Percentiles rank a stretch among this genome's conserved stretches.
Evolutionary conservation across 2,888 invertebrate genomes (phyloP).

Genomic region (Acronicta aceris): DNA sequence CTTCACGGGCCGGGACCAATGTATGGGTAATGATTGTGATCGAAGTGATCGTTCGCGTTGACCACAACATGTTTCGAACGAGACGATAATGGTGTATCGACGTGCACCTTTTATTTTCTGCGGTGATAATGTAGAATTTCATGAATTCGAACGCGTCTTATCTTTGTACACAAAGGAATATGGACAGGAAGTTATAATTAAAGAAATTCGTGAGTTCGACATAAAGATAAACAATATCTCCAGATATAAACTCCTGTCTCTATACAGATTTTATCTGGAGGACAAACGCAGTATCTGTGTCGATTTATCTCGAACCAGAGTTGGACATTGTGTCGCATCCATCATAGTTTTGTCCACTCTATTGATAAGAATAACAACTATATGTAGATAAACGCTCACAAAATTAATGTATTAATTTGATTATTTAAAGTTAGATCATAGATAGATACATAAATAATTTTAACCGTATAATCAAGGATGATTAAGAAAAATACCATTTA

Average conservation of each 20-base stretch:
- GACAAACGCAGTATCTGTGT: conserved; percentile 74
- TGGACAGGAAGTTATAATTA: conserved; percentile 60
- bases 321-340: conserved; percentile 72
- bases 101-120: conserved; percentile 77
- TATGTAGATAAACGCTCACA: conserved; percentile 60
- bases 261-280: conserved; percentile 72
- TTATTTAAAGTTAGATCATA: conserved; percentile 41
- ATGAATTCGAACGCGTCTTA: conserved; percentile 67
- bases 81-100: conserved; percentile 83
- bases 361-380: conserved; percentile 79
- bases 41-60: conserved; percentile 77
- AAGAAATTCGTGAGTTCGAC: conserved; percentile 48
- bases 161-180: conserved; percentile 47
- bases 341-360: conserved; percentile 84
- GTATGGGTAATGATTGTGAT: conserved; percentile 82
- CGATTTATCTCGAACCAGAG: conserved; percentile 76
- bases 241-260: conserved; percentile 74
- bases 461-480: conserved; percentile 40
- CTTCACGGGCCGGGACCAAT: conserved; percentile 69
- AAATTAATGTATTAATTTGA: conserved; percentile 43
- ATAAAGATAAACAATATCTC: conserved; percentile 62
- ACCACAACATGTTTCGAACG: conserved; percentile 85
- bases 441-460: conserved; percentile 43
- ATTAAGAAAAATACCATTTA: conserved; percentile 38
- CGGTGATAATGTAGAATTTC: conserved; percentile 72